Evolutionary conservation across 1,140 invertebrate genomes (phyloP).

Genomic region (Cydia amplana): DNA sequence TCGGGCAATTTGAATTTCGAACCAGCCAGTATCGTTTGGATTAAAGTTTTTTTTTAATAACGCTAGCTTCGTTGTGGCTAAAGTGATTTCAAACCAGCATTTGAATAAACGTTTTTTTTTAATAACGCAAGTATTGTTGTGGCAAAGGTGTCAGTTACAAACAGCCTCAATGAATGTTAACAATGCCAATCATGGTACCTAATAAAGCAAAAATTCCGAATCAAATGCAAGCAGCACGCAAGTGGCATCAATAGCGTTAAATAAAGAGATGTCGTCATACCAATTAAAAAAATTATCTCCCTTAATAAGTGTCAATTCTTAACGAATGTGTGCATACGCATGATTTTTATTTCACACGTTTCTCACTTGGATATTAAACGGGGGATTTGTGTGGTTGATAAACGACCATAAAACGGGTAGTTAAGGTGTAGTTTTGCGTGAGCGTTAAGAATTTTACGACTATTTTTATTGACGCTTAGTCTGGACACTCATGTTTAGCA

Average conservation of each 20-base stretch:
- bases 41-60: slow-evolving; percentile 32
- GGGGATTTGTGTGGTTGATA: slow-evolving; percentile 33
- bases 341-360: slow-evolving; percentile 78
- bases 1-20: slow-evolving; percentile 75
- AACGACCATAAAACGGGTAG: slow-evolving; percentile 45
- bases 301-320: slow-evolving; percentile 79
- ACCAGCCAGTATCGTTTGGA: slow-evolving; percentile 38
- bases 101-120: neutral
- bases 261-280: slow-evolving; percentile 76
- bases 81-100: neutral
- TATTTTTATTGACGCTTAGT: slow-evolving; percentile 78
- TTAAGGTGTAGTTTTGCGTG: slow-evolving; percentile 52
- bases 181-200: slow-evolving; percentile 59
- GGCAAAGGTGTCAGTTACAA: slow-evolving; percentile 12
- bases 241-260: slow-evolving; percentile 60
- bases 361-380: slow-evolving; percentile 45
- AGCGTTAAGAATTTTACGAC: slow-evolving; percentile 65
- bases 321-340: slow-evolving; percentile 78
- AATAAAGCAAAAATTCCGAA: slow-evolving; percentile 69
- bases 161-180: slow-evolving; percentile 48
- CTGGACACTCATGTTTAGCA: slow-evolving; percentile 62
- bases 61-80: neutral
- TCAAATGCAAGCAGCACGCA: slow-evolving; percentile 64
- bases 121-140: neutral
- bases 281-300: slow-evolving; percentile 78